Base-by-base conservation (phyloP, 2,113 vertebrate genomes). In the Microtus pennsylvanicus region DNA sequence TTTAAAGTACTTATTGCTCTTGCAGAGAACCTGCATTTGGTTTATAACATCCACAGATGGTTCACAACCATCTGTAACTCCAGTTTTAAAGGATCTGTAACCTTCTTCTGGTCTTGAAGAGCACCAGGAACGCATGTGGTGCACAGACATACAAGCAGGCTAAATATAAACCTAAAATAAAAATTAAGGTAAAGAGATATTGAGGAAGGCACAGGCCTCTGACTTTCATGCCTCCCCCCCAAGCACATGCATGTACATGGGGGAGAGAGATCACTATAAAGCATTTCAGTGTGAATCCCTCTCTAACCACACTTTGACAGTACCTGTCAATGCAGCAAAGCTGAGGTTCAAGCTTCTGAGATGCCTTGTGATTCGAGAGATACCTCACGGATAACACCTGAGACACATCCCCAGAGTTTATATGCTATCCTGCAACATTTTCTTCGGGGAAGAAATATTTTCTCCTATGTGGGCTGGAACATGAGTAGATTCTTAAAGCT, bases 301-400 rank as follows among this genome's bases (percentile, higher is more conserved):
- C 86, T 61, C 50, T 90, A 85, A 81, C 47, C 28, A 72, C 26
- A n/a, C 24, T 93, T 78, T 77, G 24, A 91, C 92, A 93, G 19
- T 26, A 47, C 69, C 50, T 21, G 87, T 38, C 72, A 81, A 47
- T 83, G 72, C 50, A 45, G 19, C 45, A 92, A 78, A 28, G 11
- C 13, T 45, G 42, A 90, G 38, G 35, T 17, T 47, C 35, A 63
- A 91, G 8, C 3, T 35, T 22, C 38, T 6, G 4, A 21, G 45
- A 17, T 35, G 33, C 16, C 14, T 24, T 26, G 38, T 16, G 1
- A 35, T 72, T 76, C 28, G n/a, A n/a, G n/a, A n/a, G 16, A 38
- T 61, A 5, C 8, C 22, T 67, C 58, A 8, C 30, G 28, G 76
- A 52, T 83, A 90, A 61, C n/a, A 13, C 13, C 63, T 70, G 74